Evolutionary conservation across 1,140 invertebrate species (phyloP), one percentile per base, ranked within the genome.

Genomic region (Triops longicaudatus): DNA sequence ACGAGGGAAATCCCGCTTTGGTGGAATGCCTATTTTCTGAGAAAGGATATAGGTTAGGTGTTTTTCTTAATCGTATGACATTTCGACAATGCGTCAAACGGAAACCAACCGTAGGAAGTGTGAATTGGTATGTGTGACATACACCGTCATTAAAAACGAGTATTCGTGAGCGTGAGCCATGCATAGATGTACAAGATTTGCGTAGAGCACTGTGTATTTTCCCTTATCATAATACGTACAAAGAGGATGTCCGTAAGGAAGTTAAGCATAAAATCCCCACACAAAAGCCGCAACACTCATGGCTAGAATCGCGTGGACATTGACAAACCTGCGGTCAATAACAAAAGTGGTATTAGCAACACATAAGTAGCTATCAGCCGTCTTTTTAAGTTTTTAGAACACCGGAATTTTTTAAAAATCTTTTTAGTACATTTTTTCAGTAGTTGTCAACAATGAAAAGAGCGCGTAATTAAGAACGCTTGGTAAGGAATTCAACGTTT

Each of bases 261-360:
- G 42, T 80, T 79, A 82, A 12, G 81, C 81, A 76, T 82, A 82
- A 74, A 79, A 82, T 9, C 80, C 80, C 80, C 81, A 82, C 22
- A 82, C 71, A 73, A 81, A 82, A n/a, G 81, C 77, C 27, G 80
- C 79, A 28, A 81, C 78, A n/a, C 77, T 77, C 81, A 82, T 82
- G n/a, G 81, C 74, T 1, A 82, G 41, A 71, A 82, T 76, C 4
- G 81, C 81, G 50, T 81, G 82, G 72, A 77, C 77, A 73, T 82
- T 82, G 6, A 82, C 81, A 76, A 82, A 80, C 63, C 81, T 82
- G 50, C 31, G 22, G 22, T n/a, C n/a, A n/a, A n/a, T n/a, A n/a
- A n/a, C n/a, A n/a, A n/a, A n/a, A n/a, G n/a, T n/a, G n/a, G n/a
- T n/a, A n/a, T n/a, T n/a, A n/a, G n/a, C n/a, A n/a, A n/a, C n/a